These are phyloP conservation scores for Anoplolepis gracilipes DNA, from an alignment of 1,140 invertebrate species.

Conservation along the genomic window DNA sequence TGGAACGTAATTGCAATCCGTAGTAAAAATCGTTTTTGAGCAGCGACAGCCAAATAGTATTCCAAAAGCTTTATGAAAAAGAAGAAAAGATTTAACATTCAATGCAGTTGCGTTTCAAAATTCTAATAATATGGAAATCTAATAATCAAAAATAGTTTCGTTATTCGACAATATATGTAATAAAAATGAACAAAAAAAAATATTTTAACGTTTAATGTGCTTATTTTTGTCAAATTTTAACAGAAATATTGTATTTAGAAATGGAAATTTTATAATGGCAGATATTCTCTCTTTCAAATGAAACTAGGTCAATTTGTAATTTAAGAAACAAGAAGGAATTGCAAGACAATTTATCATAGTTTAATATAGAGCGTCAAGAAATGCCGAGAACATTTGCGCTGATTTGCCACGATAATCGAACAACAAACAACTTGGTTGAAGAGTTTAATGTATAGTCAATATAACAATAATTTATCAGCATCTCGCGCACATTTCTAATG, in stretches of 20 bases:
- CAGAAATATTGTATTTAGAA: too few relatives aligned
- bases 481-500: slow-evolving; percentile 40
- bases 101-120: neutral
- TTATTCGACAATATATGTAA: too few relatives aligned
- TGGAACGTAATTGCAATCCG: slow-evolving; percentile 36
- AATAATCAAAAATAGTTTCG: neutral
- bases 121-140: neutral
- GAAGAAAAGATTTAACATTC: neutral
- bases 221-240: too few relatives aligned
- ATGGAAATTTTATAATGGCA: too few relatives aligned
- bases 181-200: too few relatives aligned
- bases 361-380: neutral
- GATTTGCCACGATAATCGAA: slow-evolving; percentile 13
- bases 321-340: neutral
- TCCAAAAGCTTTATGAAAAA: neutral
- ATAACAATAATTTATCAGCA: slow-evolving; percentile 54
- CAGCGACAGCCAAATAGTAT: neutral
- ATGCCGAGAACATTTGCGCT: neutral
- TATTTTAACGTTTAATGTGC: too few relatives aligned
- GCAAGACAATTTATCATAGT: slow-evolving; percentile 13
- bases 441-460: slow-evolving; percentile 52
- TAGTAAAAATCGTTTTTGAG: slow-evolving; percentile 40
- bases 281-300: neutral
- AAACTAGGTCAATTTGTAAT: neutral
- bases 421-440: slow-evolving; percentile 26